Evolutionary conservation across 2,797 vertebrate species (phyloP).

Genomic region (Okamejei kenojei): DNA sequence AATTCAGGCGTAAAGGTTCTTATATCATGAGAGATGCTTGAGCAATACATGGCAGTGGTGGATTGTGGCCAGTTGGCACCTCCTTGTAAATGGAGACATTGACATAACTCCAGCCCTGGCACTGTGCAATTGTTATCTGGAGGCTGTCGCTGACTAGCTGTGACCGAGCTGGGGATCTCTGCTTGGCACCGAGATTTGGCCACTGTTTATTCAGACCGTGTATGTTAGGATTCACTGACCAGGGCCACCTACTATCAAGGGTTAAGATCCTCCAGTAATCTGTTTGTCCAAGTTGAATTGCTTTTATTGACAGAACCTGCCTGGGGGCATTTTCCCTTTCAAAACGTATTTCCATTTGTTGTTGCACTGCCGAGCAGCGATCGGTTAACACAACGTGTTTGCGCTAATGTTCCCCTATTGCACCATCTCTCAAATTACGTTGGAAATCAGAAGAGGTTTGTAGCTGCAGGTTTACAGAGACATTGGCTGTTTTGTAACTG

Average conservation of each 20-base stretch:
- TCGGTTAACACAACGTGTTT: not conserved
- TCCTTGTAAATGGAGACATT: not conserved
- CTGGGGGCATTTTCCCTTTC: not conserved
- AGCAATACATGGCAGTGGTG: not conserved
- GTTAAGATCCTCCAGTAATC: slow-evolving; percentile 20
- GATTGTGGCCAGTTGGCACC: not conserved
- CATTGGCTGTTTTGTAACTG: not conserved
- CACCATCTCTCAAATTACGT: not conserved
- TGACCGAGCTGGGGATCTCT: not conserved
- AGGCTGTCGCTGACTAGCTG: not conserved
- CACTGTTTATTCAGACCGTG: not conserved
- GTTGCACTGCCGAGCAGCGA: not conserved
- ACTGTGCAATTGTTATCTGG: no score
- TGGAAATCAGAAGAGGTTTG: not conserved
- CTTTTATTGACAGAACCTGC: not conserved
- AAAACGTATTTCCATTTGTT: not conserved
- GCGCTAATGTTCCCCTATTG: not conserved
- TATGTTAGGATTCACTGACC: not conserved
- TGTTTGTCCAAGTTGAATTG: not conserved
- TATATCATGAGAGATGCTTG: not conserved
- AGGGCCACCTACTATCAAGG: not conserved
- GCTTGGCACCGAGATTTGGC: not conserved
- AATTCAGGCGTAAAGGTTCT: not conserved
- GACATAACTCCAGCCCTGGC: not conserved
- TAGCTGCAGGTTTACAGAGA: not conserved